Percentiles rank a stretch among this genome's conserved stretches.
Conservation (phyloP, 2,113 vertebrate genomes). For the Cavia porcellus region DNA sequence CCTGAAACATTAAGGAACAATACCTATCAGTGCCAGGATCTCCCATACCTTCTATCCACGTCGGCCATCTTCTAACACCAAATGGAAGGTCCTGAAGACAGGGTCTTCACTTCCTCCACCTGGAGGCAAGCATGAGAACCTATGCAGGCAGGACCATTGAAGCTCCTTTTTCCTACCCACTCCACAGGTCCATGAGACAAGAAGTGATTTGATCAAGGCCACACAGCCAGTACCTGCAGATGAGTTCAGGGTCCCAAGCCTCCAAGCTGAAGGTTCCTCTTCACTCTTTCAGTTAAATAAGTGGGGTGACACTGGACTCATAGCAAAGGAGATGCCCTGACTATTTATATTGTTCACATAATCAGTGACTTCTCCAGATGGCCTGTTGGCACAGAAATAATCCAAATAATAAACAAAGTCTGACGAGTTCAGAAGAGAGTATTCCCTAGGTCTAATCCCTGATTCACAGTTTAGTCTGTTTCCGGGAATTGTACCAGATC, state of each 20-base stretch:
- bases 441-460: background rate
- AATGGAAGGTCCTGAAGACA: background rate
- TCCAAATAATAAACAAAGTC: background rate
- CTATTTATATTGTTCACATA: conserved; percentile 39
- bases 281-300: background rate
- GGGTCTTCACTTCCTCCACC: background rate
- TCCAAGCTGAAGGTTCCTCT: background rate
- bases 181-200: background rate
- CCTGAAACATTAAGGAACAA: background rate
- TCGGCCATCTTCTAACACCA: background rate
- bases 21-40: background rate
- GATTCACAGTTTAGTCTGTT: background rate
- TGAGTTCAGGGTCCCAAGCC: background rate
- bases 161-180: background rate
- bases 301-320: background rate
- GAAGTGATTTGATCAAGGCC: background rate
- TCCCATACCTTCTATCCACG: background rate
- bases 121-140: background rate
- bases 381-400: background rate
- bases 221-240: background rate
- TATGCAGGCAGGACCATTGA: too few relatives aligned
- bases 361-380: background rate
- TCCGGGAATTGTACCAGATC: background rate
- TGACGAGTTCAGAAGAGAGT: background rate
- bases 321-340: background rate